These are phyloP conservation scores for Ophion ellenae DNA, from an alignment of 2,888 invertebrate species.

Conservation along the genomic window DNA sequence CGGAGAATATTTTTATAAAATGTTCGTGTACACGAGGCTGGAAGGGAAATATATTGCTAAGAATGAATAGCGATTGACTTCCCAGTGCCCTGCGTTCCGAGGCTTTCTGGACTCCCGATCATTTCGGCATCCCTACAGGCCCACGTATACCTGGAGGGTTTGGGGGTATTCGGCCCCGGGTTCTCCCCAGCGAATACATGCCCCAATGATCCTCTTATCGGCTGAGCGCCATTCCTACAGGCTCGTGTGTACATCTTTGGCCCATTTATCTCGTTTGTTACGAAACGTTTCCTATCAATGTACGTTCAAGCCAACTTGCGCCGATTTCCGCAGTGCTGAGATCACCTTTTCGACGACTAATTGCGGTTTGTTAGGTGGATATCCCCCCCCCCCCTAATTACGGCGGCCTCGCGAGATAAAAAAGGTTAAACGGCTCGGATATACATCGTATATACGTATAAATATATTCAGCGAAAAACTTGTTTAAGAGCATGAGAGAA, in stretches of 20 bases:
- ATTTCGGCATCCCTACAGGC: not conserved
- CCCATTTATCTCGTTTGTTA: too few relatives aligned
- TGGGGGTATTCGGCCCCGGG: not conserved
- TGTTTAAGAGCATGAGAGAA: not conserved
- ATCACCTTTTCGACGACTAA: too few relatives aligned
- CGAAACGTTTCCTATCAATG: too few relatives aligned
- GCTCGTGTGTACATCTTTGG: too few relatives aligned
- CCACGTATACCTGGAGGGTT: not conserved
- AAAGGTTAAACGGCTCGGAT: not conserved
- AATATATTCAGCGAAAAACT: constrained; percentile 7
- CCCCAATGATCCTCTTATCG: too few relatives aligned
- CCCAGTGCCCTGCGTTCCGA: constrained; percentile 12
- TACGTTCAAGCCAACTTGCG: too few relatives aligned
- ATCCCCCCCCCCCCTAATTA: too few relatives aligned
- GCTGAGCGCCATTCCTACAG: too few relatives aligned
- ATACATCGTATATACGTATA: not conserved
- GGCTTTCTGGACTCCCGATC: not conserved
- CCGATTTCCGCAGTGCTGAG: too few relatives aligned
- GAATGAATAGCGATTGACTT: constrained; percentile 58
- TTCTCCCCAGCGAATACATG: not conserved
- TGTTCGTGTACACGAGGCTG: constrained; percentile 15
- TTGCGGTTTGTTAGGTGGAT: too few relatives aligned
- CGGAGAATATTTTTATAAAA: not conserved
- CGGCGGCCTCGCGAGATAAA: not conserved
- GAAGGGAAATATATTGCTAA: constrained; percentile 47